Conservation (phyloP, 2,113 vertebrate genomes). For the Furnarius figulus region DNA sequence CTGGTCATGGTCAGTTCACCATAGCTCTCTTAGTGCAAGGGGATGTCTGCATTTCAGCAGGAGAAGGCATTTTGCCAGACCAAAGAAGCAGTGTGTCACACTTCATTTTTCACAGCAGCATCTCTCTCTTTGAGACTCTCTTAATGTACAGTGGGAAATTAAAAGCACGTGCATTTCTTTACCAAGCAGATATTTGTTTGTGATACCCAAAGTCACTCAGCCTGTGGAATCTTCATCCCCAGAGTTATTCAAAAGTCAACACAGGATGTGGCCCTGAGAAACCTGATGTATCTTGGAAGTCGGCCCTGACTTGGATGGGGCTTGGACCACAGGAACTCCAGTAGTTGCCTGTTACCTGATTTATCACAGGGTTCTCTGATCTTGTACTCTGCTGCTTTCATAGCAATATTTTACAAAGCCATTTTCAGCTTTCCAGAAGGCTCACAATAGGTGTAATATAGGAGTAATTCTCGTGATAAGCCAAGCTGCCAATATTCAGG, state of each 20-base stretch:
- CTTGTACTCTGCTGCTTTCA: neutral
- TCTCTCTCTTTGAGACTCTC: neutral
- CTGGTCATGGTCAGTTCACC: neutral
- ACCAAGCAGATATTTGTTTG: neutral
- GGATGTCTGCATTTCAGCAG: neutral
- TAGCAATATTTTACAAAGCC: neutral
- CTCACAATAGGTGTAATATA: neutral
- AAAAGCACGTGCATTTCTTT: neutral
- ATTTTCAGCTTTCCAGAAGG: neutral
- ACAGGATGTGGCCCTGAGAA: neutral
- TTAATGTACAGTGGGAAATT: neutral
- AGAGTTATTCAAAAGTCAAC: neutral
- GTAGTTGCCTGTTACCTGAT: neutral
- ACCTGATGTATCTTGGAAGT: neutral
- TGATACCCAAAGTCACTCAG: neutral
- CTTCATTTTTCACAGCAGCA: neutral
- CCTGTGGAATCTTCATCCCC: neutral
- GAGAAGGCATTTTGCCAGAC: neutral
- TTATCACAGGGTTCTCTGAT: neutral
- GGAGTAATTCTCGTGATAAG: neutral
- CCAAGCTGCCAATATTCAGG: neutral
- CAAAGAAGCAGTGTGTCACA: neutral
- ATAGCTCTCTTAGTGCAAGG: neutral
- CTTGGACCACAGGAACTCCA: neutral
- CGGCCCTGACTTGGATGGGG: fast-evolving